These are phyloP conservation scores for Sebastes ruberrimus DNA, from an alignment of 2,797 vertebrate genomes.

Conservation along the genomic window DNA sequence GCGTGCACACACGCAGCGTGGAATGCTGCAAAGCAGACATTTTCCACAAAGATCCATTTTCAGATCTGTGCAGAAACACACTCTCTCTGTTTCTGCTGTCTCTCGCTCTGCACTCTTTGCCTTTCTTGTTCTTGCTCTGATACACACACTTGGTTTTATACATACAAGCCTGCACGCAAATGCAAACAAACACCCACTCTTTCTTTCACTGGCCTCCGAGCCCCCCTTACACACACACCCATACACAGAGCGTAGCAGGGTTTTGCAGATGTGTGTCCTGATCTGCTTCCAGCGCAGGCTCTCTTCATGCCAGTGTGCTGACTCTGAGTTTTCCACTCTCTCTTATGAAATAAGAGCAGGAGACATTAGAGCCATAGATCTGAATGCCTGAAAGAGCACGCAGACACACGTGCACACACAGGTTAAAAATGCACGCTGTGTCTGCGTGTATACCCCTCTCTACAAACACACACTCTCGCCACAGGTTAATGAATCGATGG, in stretches of 20 bases:
- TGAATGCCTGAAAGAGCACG: constrained; percentile 54
- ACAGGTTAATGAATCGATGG: constrained; percentile 9
- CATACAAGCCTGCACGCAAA: not conserved
- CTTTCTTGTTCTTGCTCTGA: constrained; percentile 5
- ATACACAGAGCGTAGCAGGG: constrained; percentile 20
- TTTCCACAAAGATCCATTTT: constrained; percentile 43
- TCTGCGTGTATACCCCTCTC: not conserved
- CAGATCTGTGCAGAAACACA: constrained; percentile 1
- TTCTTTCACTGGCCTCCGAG: not conserved
- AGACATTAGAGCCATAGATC: constrained; percentile 71
- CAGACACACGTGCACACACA: constrained; percentile 6
- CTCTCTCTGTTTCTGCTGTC: not conserved
- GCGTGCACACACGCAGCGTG: not conserved
- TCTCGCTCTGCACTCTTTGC: not conserved
- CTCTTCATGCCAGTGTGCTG: constrained; percentile 77
- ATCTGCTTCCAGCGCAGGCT: constrained; percentile 71
- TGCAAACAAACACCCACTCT: not conserved
- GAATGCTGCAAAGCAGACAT: constrained; percentile 29
- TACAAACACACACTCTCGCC: not conserved
- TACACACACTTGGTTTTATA: constrained; percentile 33
- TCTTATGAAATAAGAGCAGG: constrained; percentile 80
- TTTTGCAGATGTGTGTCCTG: constrained; percentile 80
- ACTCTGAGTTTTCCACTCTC: constrained; percentile 83
- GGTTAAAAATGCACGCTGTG: constrained; percentile 28
- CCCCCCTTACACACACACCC: not conserved